A percentile compares a stretch with the other conserved stretches of the same genome.
Conservation (phyloP, 1,140 invertebrate genomes). For the Planococcus citri region DNA sequence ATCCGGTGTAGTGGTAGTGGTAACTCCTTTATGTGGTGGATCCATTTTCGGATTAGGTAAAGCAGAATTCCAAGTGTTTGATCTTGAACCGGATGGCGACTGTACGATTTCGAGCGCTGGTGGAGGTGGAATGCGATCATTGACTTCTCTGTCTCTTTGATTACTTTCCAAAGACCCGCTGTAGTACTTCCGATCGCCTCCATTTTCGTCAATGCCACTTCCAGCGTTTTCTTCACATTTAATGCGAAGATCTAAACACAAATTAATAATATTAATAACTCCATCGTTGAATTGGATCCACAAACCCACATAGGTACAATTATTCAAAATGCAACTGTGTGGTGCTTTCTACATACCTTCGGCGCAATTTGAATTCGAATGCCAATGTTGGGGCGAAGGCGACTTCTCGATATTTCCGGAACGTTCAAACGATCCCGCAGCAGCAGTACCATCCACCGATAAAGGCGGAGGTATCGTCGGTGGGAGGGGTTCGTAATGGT, state of each 20-base stretch:
- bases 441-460: constrained; percentile 30
- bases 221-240: constrained; percentile 42
- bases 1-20: constrained; percentile 43
- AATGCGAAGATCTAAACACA: constrained; percentile 44
- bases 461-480: constrained; percentile 26
- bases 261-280: not conserved
- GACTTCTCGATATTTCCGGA: constrained; percentile 25
- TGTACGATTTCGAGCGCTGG: constrained; percentile 17
- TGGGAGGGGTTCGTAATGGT: constrained; percentile 4
- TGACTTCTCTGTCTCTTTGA: constrained; percentile 33
- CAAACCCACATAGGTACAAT: too few species aligned
- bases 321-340: too few species aligned
- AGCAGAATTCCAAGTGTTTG: constrained; percentile 27
- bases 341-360: constrained; percentile 37
- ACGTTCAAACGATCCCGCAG: constrained; percentile 29
- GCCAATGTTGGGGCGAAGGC: constrained; percentile 6
- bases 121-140: constrained; percentile 27
- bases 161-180: constrained; percentile 32
- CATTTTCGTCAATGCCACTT: constrained; percentile 37
- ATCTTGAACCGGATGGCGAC: constrained; percentile 20
- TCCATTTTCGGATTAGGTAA: constrained; percentile 29
- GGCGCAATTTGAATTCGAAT: constrained; percentile 33
- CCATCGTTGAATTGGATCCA: too few species aligned
- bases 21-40: constrained; percentile 39
- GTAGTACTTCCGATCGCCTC: constrained; percentile 32